These are phyloP conservation scores for Pristionchus fissidentatus DNA, from an alignment of 2,888 invertebrate genomes.

Conservation along the genomic window DNA sequence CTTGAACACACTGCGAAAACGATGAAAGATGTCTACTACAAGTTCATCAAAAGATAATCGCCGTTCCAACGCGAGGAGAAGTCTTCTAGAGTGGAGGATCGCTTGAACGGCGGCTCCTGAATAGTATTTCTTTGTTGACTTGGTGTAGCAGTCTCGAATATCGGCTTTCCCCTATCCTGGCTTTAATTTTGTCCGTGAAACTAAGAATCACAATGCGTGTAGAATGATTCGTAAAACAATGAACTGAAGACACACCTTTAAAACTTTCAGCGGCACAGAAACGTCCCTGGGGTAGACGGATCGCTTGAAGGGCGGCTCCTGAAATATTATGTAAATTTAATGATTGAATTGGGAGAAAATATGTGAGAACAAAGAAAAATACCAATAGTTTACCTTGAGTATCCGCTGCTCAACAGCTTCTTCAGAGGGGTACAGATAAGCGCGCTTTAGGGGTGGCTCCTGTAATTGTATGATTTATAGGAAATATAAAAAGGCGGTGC, in stretches of 20 bases:
- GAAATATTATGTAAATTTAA: background rate
- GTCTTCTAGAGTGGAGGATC: background rate
- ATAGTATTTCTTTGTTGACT: no score
- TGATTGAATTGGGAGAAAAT: no score
- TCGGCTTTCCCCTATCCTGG: no score
- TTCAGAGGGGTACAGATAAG: background rate
- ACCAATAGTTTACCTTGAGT: background rate
- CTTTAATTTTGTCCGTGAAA: no score
- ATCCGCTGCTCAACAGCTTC: background rate
- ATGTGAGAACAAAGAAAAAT: no score
- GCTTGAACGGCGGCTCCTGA: slow-evolving; percentile 25
- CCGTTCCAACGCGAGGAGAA: slow-evolving; percentile 16
- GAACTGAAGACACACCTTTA: background rate
- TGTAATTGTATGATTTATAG: no score
- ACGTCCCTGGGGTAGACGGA: slow-evolving; percentile 27
- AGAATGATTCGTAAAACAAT: background rate
- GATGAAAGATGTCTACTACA: slow-evolving; percentile 16
- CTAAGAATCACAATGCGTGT: no score
- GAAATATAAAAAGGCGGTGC: background rate
- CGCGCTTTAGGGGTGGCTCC: slow-evolving; percentile 18
- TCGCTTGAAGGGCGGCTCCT: slow-evolving; percentile 36
- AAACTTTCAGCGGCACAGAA: background rate
- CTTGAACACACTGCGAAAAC: background rate
- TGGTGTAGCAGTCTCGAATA: no score
- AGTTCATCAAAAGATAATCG: background rate